These are phyloP conservation scores for Dasypus novemcinctus DNA, from an alignment of 2,113 vertebrate genomes.

Conservation along the genomic window DNA sequence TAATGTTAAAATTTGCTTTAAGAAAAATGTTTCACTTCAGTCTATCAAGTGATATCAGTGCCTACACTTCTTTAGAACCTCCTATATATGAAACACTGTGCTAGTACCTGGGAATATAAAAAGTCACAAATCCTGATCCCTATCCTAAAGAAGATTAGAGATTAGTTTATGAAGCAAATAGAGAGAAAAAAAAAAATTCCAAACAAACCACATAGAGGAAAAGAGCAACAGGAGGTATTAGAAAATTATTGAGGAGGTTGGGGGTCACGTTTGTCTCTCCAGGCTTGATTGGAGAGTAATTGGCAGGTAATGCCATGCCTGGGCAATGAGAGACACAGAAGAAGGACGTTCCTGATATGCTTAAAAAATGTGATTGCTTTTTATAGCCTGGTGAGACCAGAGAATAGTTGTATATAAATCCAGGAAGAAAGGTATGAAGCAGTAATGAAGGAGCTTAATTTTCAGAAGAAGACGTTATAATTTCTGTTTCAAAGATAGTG, in stretches of 20 bases:
- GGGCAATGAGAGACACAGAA: not conserved
- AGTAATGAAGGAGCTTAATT: not conserved
- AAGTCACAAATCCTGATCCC: not conserved
- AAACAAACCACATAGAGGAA: not conserved
- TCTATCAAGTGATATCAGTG: not conserved
- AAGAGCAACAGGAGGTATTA: not conserved
- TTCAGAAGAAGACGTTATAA: not conserved
- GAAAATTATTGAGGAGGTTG: not conserved
- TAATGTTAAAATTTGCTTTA: not conserved
- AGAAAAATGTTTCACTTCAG: not conserved
- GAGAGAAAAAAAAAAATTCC: not conserved
- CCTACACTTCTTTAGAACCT: not conserved
- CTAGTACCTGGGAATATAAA: not conserved
- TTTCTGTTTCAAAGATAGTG: not conserved
- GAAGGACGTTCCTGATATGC: rapidly evolving
- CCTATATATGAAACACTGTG: not conserved
- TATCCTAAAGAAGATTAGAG: not conserved
- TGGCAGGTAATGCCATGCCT: not conserved
- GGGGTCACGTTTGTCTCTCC: too few species aligned
- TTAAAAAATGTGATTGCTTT: not conserved
- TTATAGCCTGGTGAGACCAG: not conserved
- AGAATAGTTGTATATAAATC: not conserved
- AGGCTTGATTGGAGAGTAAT: not conserved
- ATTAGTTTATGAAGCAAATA: not conserved
- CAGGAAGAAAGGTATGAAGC: not conserved